Evolutionary conservation across 2,797 vertebrate genomes (phyloP).

Genomic region (Chaenodraco wilsoni): DNA sequence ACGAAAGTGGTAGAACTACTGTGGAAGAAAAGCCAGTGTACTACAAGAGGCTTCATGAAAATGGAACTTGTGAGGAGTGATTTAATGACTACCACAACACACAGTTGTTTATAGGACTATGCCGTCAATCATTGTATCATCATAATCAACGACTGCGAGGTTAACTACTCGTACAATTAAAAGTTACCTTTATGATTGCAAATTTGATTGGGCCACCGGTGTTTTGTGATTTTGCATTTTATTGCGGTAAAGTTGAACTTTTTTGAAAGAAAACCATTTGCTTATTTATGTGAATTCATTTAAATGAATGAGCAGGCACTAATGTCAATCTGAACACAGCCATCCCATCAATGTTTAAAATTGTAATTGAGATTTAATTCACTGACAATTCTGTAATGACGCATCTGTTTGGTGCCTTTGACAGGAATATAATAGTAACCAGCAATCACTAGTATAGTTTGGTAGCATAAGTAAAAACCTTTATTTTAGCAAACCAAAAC

Average conservation of each 20-base stretch:
- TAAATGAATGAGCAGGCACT: too few relatives aligned
- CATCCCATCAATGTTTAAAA: too few relatives aligned
- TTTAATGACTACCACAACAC: neutral
- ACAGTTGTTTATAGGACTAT: neutral
- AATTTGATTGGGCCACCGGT: neutral
- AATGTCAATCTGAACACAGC: too few relatives aligned
- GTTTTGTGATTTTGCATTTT: neutral
- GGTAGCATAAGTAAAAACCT: too few relatives aligned
- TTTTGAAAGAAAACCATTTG: neutral
- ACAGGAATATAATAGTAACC: neutral
- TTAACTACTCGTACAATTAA: neutral
- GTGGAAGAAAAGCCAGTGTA: conserved; percentile 10
- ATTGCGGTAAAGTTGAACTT: neutral
- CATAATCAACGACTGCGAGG: neutral
- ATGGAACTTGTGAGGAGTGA: neutral
- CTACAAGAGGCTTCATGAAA: neutral
- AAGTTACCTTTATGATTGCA: too few relatives aligned
- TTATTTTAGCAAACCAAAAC: neutral
- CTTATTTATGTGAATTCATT: neutral
- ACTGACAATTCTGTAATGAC: neutral
- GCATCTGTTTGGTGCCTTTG: neutral
- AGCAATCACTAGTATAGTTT: too few relatives aligned
- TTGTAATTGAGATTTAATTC: too few relatives aligned
- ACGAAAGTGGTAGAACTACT: conserved; percentile 46
- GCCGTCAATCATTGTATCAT: neutral